phyloP scores from a whole-genome alignment of 2,888 invertebrate genomes.

The Thalpophila matura region DNA sequence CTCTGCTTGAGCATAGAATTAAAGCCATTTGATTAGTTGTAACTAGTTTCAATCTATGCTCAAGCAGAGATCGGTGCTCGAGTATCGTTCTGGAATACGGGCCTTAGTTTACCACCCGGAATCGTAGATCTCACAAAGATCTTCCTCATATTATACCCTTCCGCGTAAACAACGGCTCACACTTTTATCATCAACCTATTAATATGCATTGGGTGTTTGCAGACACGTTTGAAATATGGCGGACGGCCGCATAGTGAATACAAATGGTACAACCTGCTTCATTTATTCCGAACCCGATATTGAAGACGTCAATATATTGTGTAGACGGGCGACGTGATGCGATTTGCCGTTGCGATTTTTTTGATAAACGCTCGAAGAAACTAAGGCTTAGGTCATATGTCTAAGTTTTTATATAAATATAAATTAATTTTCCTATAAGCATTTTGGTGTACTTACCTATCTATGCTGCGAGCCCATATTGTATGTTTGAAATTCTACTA shows the following conservation, averaged over 20 bases:
- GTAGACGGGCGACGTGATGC: conserved; percentile 60
- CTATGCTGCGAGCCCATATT: too few relatives aligned
- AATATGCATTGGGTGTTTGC: conserved; percentile 69
- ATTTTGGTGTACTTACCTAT: too few relatives aligned
- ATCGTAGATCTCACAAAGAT: conserved; percentile 3
- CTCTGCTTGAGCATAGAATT: too few relatives aligned
- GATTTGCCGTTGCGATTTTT: conserved; percentile 29
- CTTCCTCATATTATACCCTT: conserved; percentile 42
- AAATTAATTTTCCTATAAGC: too few relatives aligned
- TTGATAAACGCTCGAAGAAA: not conserved
- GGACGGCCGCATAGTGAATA: conserved; percentile 71
- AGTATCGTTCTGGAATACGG: too few relatives aligned
- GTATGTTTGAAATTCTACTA: too few relatives aligned
- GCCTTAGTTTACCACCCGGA: conserved; percentile 20
- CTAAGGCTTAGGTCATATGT: not conserved
- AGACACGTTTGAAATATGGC: conserved; percentile 74
- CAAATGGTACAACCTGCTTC: conserved; percentile 71
- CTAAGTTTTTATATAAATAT: too few relatives aligned
- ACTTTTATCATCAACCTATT: conserved; percentile 56
- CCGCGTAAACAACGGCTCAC: conserved; percentile 49
- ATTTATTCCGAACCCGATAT: conserved; percentile 66
- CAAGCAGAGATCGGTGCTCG: too few relatives aligned
- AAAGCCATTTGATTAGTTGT: too few relatives aligned
- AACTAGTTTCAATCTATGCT: too few relatives aligned
- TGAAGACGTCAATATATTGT: conserved; percentile 57